These are phyloP conservation scores for Timema podura DNA, from an alignment of 2,888 invertebrate species.

Conservation along the genomic window DNA sequence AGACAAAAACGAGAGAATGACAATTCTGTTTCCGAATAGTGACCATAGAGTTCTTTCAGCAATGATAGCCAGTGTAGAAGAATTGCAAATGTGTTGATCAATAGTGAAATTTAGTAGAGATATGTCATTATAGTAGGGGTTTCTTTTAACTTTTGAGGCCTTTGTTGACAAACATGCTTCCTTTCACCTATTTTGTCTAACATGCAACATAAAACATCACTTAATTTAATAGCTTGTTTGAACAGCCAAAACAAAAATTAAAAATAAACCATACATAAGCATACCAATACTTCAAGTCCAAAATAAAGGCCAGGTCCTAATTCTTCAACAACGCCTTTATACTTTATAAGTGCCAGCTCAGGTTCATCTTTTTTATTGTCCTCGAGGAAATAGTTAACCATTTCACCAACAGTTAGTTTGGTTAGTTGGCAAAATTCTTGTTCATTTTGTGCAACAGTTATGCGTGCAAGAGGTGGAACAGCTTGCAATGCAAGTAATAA, in stretches of 20 bases:
- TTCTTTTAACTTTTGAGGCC: no score
- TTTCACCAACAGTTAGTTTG: slow-evolving; percentile 32
- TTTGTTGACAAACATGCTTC: no score
- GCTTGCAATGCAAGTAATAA: slow-evolving; percentile 19
- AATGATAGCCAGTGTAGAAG: no score
- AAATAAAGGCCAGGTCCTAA: slow-evolving; percentile 36
- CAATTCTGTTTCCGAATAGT: no score
- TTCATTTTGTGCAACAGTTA: slow-evolving; percentile 26
- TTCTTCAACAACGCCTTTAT: slow-evolving; percentile 34
- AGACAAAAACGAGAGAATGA: no score
- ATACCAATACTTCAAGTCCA: slow-evolving; percentile 38
- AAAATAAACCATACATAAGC: background rate
- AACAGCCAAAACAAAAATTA: background rate
- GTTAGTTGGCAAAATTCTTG: slow-evolving; percentile 33
- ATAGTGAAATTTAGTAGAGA: no score
- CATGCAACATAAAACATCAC: no score
- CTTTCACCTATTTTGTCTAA: no score
- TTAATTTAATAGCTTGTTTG: no score
- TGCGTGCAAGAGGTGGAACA: slow-evolving; percentile 14
- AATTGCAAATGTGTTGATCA: no score
- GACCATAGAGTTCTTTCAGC: no score
- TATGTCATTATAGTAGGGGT: no score
- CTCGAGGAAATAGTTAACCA: slow-evolving; percentile 31
- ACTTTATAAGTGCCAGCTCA: slow-evolving; percentile 34
- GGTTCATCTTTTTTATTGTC: slow-evolving; percentile 23